Base-by-base conservation (phyloP, 2,888 invertebrate species). In the Therioaphis trifolii region DNA sequence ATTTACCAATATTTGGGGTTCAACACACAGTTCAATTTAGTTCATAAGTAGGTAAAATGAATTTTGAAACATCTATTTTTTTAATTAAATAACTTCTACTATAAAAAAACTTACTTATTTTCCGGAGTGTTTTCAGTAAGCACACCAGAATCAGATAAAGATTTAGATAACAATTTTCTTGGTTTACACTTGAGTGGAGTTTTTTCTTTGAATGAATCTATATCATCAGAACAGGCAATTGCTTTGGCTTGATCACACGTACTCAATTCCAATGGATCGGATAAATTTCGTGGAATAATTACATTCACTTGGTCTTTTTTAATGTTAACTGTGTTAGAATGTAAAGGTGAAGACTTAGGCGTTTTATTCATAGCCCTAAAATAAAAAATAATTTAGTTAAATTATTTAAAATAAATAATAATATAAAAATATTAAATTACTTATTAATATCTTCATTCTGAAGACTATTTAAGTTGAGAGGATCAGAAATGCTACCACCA, bases 401-500 rank as follows among this genome's bases (percentile, higher is more conserved):
- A 61, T 43, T 12, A 66, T 61, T 49, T 24, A 52, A 52, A 75
- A 63, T 12, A 49, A 27, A 58, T 14, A 27, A 58, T 61, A 21
- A 52, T 43, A 68, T 14, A 24, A 43, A 35, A 49, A 71, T 35
- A 29, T 12, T 35, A n/a, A 58, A 43, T 84, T 76, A 88, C 88
- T 87, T 86, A 84, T 88, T 88, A 27, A 88, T 86, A 86, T 88
- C 88, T 85, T 88, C 88, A 86, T 88, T 88, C 55, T 86, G 95
- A 87, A 98, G 91, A 88, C 97, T 96, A 88, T 96, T 96, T 85
- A 98, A 89, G 90, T 98, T 98, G 69, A 98, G 89, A 0, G 98
- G 98, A 90, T 98, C 98, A 86, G 94, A 94, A 86, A 97, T 97
- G 89, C 96, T 98, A 12, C 98, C 98, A 68, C 98, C 98, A 2